Conservation (phyloP, 2,888 invertebrate genomes). For the Entomobrya proxima region DNA sequence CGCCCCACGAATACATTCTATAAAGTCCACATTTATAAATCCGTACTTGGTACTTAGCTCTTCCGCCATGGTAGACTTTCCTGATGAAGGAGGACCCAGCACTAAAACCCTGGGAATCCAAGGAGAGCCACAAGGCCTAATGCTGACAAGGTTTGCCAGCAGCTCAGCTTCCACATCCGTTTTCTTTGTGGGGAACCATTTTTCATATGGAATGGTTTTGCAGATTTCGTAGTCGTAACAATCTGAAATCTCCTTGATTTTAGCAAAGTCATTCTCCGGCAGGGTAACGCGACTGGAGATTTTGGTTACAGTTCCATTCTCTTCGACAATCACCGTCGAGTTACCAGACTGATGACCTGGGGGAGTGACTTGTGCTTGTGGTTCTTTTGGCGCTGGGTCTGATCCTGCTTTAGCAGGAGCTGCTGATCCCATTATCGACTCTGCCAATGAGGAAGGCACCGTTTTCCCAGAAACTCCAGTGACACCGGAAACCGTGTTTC, state of each 20-base stretch:
- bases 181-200: constrained; percentile 54
- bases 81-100: constrained; percentile 67
- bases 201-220: constrained; percentile 63
- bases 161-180: constrained; percentile 70
- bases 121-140: constrained; percentile 68
- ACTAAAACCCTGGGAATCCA: constrained; percentile 71
- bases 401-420: too few relatives aligned
- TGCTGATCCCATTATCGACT: too few relatives aligned
- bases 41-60: constrained; percentile 62
- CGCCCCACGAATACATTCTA: constrained; percentile 70
- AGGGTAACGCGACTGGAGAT: constrained; percentile 12
- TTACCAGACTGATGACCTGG: too few relatives aligned
- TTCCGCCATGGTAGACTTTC: constrained; percentile 63
- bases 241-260: constrained; percentile 65
- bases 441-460: too few relatives aligned
- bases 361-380: too few relatives aligned
- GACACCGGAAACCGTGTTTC: too few relatives aligned
- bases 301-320: neutral
- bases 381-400: too few relatives aligned
- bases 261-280: constrained; percentile 51
- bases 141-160: constrained; percentile 62
- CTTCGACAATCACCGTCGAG: too few relatives aligned
- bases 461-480: too few relatives aligned
- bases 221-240: constrained; percentile 68
- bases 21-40: constrained; percentile 69